Base-by-base conservation (phyloP, 1,140 invertebrate genomes). In the Prorops nasuta region DNA sequence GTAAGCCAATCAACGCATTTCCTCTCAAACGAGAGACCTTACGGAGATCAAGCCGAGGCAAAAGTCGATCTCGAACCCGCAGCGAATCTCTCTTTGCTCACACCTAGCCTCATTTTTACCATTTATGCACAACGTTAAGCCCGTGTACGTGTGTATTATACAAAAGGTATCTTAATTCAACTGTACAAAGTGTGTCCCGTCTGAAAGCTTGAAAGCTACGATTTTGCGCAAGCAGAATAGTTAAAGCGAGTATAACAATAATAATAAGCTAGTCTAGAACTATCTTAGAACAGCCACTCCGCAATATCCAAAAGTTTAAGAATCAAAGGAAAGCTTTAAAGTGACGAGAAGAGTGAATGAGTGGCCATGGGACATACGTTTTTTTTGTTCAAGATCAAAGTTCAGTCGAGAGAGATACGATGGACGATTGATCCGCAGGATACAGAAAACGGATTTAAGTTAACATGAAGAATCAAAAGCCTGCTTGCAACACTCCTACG, bases 281-380 rank as follows among this genome's bases (percentile, higher is more conserved):
- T n/a, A n/a, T n/a, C n/a, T n/a, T n/a, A n/a, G n/a, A n/a, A n/a
- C n/a, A n/a, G n/a, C n/a, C n/a, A n/a, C n/a, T n/a, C n/a, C n/a
- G n/a, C n/a, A n/a, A n/a, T n/a, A n/a, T n/a, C n/a, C n/a, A n/a
- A n/a, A n/a, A n/a, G n/a, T n/a, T n/a, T 21, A 41, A 38, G 12
- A 34, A 28, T 28, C 24, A 28, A 28, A 4, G 10, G 10, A 28
- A 28, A 28, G 4, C 4, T 28, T 28, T 28, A n/a, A n/a, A n/a
- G n/a, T n/a, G n/a, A n/a, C 24, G 24, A 28, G 10, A 28, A 28
- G 24, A 28, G 24, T 49, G 31, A 49, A 38, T 43, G 50, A 56
- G 44, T 64, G 56, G 60, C 65, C 68, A 69, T 67, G 63, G 66
- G 65, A 66, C 67, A 69, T 67, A 67, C 64, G 51, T 61, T 41